Evolutionary conservation across 1,140 invertebrate species (phyloP).

Genomic region (Drosophila pseudoananassae): DNA sequence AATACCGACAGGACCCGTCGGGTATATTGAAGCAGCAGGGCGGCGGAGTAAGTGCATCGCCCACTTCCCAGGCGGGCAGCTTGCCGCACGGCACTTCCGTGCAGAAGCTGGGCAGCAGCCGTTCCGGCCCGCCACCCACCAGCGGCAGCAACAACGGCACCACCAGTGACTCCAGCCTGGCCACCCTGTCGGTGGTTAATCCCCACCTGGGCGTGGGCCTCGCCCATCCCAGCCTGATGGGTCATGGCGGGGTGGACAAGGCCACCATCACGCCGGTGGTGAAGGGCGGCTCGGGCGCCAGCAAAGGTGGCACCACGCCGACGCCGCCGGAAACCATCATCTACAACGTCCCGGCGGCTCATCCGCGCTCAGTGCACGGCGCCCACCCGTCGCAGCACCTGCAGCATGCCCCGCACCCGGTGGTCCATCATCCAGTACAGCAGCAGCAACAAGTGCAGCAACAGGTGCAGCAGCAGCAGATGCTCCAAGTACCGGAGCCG

Average conservation of each 20-base stretch:
- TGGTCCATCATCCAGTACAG: slow-evolving; percentile 6
- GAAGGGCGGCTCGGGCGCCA: slow-evolving; percentile 85
- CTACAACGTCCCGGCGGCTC: slow-evolving; percentile 58
- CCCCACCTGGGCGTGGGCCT: slow-evolving; percentile 75
- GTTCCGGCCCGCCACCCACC: slow-evolving; percentile 14
- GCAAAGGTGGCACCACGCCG: slow-evolving; percentile 39
- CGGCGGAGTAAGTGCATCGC: not conserved
- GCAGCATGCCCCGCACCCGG: not conserved
- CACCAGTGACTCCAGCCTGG: slow-evolving; percentile 84
- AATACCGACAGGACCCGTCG: slow-evolving; percentile 84
- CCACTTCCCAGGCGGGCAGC: slow-evolving; percentile 18
- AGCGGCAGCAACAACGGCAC: slow-evolving; percentile 26
- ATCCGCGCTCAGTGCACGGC: slow-evolving; percentile 17
- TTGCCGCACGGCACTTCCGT: slow-evolving; percentile 67
- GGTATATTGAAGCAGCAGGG: slow-evolving; percentile 52
- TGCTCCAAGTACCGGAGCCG: slow-evolving; percentile 83
- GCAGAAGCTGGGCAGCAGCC: slow-evolving; percentile 49
- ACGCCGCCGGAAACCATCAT: slow-evolving; percentile 86
- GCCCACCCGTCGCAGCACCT: slow-evolving; percentile 19
- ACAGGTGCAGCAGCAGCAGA: slow-evolving; percentile 68
- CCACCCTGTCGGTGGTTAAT: slow-evolving; percentile 89
- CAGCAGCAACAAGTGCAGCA: slow-evolving; percentile 20
- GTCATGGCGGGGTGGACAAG: slow-evolving; percentile 67
- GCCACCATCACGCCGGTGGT: slow-evolving; percentile 83
- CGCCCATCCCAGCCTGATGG: slow-evolving; percentile 66